Conservation (phyloP, 1,140 invertebrate genomes). For the Acromyrmex charruanus region DNA sequence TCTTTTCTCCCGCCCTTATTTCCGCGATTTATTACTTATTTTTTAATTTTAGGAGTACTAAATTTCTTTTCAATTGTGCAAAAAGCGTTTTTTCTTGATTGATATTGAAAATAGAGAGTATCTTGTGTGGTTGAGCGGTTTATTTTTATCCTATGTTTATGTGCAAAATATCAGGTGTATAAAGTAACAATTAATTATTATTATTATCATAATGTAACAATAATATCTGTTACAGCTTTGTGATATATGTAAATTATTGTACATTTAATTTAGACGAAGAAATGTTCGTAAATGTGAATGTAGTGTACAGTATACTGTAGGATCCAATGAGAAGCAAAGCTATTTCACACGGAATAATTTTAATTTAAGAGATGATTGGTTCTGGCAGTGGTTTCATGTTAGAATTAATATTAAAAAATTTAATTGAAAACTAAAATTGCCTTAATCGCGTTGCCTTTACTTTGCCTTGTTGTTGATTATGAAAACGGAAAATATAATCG, state of each 20-base stretch:
- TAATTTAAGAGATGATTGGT: slow-evolving; percentile 56
- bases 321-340: slow-evolving; percentile 5
- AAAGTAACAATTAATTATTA: not conserved
- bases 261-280: slow-evolving; percentile 8
- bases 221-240: not conserved
- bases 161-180: not conserved
- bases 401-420: slow-evolving; percentile 63
- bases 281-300: not conserved
- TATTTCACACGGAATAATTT: slow-evolving; percentile 53
- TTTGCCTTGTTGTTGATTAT: slow-evolving; percentile 53
- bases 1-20: slow-evolving; percentile 15
- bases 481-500: slow-evolving; percentile 60
- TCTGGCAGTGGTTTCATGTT: slow-evolving; percentile 37
- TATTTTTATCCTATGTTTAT: not conserved
- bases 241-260: slow-evolving; percentile 36
- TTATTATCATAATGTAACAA: not conserved
- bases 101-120: not conserved
- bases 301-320: not conserved
- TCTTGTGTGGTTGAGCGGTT: not conserved
- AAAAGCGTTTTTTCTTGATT: not conserved
- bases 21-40: not conserved
- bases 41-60: not conserved
- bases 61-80: not conserved
- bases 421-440: slow-evolving; percentile 60
- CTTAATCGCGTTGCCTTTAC: slow-evolving; percentile 60